Percentiles rank a stretch among this genome's conserved stretches.
phyloP scores from a whole-genome alignment of 2,888 invertebrate genomes.

The Drosophila suboccidentalis region DNA sequence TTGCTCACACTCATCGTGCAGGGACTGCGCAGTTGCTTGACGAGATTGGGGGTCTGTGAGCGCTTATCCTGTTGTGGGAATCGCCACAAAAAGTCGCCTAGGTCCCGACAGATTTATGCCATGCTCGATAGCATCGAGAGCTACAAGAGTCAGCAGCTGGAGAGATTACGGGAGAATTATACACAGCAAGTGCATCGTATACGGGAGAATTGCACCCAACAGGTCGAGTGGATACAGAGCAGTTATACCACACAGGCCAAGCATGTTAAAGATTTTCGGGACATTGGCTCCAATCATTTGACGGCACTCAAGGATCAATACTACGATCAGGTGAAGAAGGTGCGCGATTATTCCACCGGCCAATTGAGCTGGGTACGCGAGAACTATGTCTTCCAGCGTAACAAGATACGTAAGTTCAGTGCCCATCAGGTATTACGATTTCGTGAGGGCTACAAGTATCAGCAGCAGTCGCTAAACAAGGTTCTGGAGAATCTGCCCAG shows the following conservation, averaged over 20 bases:
- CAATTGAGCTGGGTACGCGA: constrained; percentile 97
- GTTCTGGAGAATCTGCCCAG: constrained; percentile 96
- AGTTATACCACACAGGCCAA: constrained; percentile 96
- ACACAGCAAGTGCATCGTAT: constrained; percentile 96
- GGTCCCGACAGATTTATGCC: constrained; percentile 93
- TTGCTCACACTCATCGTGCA: constrained; percentile 92
- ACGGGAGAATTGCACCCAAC: constrained; percentile 96
- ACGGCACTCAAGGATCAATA: constrained; percentile 96
- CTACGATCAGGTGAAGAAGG: constrained; percentile 96
- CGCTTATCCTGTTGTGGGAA: constrained; percentile 89
- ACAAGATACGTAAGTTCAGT: constrained; percentile 97
- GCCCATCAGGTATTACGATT: constrained; percentile 95
- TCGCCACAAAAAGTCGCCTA: constrained; percentile 90
- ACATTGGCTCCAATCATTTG: constrained; percentile 95
- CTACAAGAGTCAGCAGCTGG: constrained; percentile 95
- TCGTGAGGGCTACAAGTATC: constrained; percentile 97
- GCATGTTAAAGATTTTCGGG: constrained; percentile 94
- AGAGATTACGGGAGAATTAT: constrained; percentile 95
- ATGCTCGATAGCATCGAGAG: constrained; percentile 96
- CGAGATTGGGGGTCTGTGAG: constrained; percentile 87
- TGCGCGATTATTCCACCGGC: constrained; percentile 95
- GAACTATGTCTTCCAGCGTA: constrained; percentile 97
- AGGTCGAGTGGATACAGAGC: constrained; percentile 97
- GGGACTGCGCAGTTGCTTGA: constrained; percentile 87
- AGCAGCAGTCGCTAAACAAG: constrained; percentile 97